phyloP scores from a whole-genome alignment of 2,113 vertebrate species.

The Dromaius novaehollandiae region DNA sequence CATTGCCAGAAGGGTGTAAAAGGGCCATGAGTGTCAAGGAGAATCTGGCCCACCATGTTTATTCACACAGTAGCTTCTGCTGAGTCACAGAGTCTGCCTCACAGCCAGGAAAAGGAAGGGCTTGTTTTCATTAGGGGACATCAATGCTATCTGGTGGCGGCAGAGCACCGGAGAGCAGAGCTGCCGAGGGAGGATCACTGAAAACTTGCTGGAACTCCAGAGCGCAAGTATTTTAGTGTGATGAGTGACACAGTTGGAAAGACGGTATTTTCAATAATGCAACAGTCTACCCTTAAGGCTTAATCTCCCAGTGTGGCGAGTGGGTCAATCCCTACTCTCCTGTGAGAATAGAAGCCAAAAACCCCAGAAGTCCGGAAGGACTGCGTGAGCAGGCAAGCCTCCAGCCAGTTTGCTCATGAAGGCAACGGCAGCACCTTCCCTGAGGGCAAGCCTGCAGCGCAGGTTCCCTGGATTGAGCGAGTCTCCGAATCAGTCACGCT shows the following conservation, averaged over 20 bases:
- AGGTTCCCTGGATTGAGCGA: neutral
- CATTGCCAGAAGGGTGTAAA: neutral
- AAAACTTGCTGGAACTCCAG: neutral
- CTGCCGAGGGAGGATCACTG: neutral
- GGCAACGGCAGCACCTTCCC: neutral
- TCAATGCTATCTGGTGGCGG: neutral
- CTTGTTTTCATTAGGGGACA: neutral
- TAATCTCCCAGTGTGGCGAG: neutral
- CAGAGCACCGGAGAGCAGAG: neutral
- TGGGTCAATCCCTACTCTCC: neutral
- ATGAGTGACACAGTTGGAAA: neutral
- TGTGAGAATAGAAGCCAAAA: neutral
- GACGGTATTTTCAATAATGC: neutral
- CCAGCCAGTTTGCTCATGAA: neutral
- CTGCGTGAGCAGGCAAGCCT: rapidly evolving
- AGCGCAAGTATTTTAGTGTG: neutral
- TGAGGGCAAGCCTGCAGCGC: neutral
- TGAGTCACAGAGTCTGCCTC: neutral
- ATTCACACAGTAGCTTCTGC: neutral
- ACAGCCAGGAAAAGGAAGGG: neutral
- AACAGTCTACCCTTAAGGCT: neutral
- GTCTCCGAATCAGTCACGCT: neutral
- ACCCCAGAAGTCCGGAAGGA: neutral
- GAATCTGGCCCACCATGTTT: neutral
- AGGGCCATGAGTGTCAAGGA: neutral